phyloP scores from a whole-genome alignment of 2,888 invertebrate species.

The Automeris io region DNA sequence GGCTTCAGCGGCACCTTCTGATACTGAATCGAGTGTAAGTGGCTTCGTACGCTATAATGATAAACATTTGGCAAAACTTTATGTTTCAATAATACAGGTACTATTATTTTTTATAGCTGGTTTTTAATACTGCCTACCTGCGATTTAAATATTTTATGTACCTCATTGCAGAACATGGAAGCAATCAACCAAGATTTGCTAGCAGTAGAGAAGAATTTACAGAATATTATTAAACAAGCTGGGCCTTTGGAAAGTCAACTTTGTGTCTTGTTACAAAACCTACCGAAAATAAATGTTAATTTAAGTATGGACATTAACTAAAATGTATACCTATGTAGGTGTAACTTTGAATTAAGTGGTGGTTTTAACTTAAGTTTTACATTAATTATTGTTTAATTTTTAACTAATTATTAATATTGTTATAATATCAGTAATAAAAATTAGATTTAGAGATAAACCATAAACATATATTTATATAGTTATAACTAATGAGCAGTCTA shows the following conservation, averaged over 20 bases:
- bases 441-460: too few species aligned
- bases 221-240: constrained; percentile 40
- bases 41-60: constrained; percentile 60
- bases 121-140: not conserved
- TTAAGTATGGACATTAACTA: constrained; percentile 53
- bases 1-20: constrained; percentile 54
- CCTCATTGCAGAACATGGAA: constrained; percentile 54
- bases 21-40: constrained; percentile 66
- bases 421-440: too few species aligned
- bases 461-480: too few species aligned
- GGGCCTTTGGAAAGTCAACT: constrained; percentile 59
- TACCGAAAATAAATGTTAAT: constrained; percentile 44
- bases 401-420: too few species aligned
- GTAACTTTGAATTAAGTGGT: too few species aligned
- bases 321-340: too few species aligned
- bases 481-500: too few species aligned
- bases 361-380: too few species aligned
- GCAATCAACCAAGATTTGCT: constrained; percentile 58
- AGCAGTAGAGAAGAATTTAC: constrained; percentile 58
- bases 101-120: not conserved
- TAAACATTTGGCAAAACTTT: constrained; percentile 50
- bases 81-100: constrained; percentile 51
- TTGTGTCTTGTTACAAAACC: constrained; percentile 40
- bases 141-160: not conserved
- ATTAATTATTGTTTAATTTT: too few species aligned